A percentile compares a stretch with the other conserved stretches of the same genome.
Evolutionary conservation across 2,888 invertebrate genomes (phyloP).

Genomic region (Nomada lathburiana): DNA sequence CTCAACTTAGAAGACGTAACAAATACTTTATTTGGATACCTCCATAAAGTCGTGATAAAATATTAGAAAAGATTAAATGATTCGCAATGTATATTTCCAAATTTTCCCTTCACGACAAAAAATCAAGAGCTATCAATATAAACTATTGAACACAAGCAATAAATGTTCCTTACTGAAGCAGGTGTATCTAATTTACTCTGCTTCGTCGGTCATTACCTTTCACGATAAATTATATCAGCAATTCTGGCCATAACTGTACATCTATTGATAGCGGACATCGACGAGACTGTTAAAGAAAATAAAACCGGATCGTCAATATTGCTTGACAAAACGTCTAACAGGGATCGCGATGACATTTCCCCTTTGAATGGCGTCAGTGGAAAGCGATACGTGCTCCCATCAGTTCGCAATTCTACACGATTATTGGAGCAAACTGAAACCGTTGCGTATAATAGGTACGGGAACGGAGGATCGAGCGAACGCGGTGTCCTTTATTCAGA

Average conservation of each 20-base stretch:
- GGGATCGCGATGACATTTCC: no score
- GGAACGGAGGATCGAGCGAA: slow-evolving; percentile 33
- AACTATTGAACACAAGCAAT: no score
- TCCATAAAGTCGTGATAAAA: no score
- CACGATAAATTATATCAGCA: no score
- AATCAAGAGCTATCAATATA: no score
- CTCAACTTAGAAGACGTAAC: not conserved
- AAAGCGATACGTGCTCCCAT: not conserved
- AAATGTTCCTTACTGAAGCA: no score
- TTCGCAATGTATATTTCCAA: no score
- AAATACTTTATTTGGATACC: not conserved
- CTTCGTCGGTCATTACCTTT: no score
- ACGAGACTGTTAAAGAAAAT: not conserved
- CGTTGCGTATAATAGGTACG: slow-evolving; percentile 25
- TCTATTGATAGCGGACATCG: no score
- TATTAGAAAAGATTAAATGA: no score
- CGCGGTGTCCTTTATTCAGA: slow-evolving; percentile 45
- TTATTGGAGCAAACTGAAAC: slow-evolving; percentile 3
- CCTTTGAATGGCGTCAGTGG: not conserved
- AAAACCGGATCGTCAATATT: not conserved
- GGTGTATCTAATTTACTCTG: no score
- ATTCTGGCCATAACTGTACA: not conserved
- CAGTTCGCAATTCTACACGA: not conserved
- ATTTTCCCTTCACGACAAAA: no score
- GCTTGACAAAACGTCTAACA: not conserved